Conservation (phyloP, 2,797 vertebrate genomes). For the Hippoglossus hippoglossus region DNA sequence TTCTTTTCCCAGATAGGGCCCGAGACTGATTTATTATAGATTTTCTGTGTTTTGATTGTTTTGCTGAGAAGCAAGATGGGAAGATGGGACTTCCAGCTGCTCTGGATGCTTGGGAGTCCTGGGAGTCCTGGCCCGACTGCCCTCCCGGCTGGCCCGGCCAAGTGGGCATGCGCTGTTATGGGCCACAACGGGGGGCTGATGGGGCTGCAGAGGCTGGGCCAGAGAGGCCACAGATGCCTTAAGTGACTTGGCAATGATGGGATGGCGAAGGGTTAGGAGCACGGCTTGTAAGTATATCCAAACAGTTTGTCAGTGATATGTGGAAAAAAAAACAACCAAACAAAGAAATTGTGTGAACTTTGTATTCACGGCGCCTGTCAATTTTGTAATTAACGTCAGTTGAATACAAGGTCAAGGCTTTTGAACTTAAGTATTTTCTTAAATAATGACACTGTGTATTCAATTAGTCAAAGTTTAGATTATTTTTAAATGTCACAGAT, state of each 20-base stretch:
- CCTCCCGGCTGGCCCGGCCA: constrained; percentile 76
- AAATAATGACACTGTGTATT: too few relatives aligned
- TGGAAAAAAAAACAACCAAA: constrained; percentile 7
- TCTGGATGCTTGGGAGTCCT: constrained; percentile 77
- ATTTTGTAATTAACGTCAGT: too few relatives aligned
- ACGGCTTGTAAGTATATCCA: constrained; percentile 76
- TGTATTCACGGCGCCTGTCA: too few relatives aligned
- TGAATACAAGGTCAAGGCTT: too few relatives aligned
- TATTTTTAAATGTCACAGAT: too few relatives aligned
- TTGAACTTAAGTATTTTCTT: too few relatives aligned
- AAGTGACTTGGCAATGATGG: constrained; percentile 85
- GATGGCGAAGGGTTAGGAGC: constrained; percentile 71
- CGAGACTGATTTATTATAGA: constrained; percentile 77
- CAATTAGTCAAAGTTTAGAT: too few relatives aligned
- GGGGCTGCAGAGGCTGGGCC: constrained; percentile 77
- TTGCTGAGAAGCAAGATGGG: constrained; percentile 73
- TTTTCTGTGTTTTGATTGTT: constrained; percentile 80
- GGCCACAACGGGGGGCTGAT: constrained; percentile 83
- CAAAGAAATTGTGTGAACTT: not conserved
- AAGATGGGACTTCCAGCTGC: constrained; percentile 80
- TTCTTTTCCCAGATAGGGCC: constrained; percentile 63
- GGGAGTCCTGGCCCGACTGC: constrained; percentile 77
- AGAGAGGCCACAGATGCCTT: constrained; percentile 85
- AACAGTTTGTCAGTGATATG: constrained; percentile 66
- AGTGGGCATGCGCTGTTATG: constrained; percentile 77